Conservation (phyloP, 2,113 vertebrate species). For the Chaetops frenatus region DNA sequence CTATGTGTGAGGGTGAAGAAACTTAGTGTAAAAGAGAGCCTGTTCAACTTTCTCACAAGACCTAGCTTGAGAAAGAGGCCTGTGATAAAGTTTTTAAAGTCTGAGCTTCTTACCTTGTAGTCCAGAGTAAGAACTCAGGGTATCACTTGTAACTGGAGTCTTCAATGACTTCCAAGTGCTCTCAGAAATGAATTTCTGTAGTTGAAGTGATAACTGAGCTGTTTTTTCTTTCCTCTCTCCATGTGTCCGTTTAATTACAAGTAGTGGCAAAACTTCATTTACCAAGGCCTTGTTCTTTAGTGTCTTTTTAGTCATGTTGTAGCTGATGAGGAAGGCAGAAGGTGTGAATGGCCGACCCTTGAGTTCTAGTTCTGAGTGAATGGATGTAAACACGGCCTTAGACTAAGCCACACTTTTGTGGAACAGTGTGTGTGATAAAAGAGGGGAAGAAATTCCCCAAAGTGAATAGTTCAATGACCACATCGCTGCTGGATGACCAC, state of each 20-base stretch:
- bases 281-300: not conserved
- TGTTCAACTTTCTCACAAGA: not conserved
- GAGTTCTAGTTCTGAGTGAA: not conserved
- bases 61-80: not conserved
- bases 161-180: not conserved
- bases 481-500: not conserved
- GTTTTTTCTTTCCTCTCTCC: not conserved
- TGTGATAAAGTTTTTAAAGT: not conserved
- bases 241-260: not conserved
- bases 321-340: not conserved
- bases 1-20: not conserved
- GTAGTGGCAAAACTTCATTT: not conserved
- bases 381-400: not conserved
- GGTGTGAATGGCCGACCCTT: not conserved
- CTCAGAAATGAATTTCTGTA: not conserved
- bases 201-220: not conserved
- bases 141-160: not conserved
- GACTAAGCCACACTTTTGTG: not conserved
- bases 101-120: not conserved
- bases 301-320: not conserved
- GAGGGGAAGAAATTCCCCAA: not conserved
- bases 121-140: not conserved
- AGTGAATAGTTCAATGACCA: not conserved
- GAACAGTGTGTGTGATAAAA: not conserved
- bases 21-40: not conserved